These are phyloP conservation scores for Hippocampus guttulatus DNA, from an alignment of 2,113 vertebrate species.

Conservation along the genomic window DNA sequence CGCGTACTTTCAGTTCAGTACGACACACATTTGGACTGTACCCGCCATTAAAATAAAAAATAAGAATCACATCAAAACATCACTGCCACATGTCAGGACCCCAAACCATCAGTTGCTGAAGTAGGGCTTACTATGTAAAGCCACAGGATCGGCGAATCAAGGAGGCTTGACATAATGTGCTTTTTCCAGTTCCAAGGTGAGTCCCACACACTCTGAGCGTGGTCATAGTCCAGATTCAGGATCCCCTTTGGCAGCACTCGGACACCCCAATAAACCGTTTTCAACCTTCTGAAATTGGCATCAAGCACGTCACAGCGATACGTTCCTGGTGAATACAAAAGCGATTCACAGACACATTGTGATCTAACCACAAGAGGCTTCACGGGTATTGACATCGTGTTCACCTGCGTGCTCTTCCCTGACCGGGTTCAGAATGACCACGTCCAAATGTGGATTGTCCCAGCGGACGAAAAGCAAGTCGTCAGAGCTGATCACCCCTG, in stretches of 20 bases:
- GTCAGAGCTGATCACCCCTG: conserved; percentile 77
- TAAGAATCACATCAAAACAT: neutral
- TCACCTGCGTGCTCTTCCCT: conserved; percentile 77
- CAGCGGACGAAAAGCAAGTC: conserved; percentile 71
- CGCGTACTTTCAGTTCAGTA: neutral
- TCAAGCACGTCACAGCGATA: conserved; percentile 82
- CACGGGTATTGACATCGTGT: conserved; percentile 8
- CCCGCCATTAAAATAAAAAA: neutral
- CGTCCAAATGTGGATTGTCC: conserved; percentile 26
- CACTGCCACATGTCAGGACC: neutral
- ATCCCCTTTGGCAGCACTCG: conserved; percentile 66
- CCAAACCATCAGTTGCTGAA: neutral
- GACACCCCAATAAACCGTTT: conserved; percentile 81
- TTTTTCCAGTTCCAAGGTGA: neutral
- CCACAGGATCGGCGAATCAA: rapidly evolving
- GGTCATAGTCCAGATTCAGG: conserved; percentile 71
- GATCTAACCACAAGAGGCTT: neutral
- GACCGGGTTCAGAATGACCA: conserved; percentile 61
- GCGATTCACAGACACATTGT: neutral
- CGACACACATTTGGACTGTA: neutral
- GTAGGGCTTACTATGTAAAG: neutral
- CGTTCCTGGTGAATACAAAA: conserved; percentile 68
- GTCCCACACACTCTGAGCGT: conserved; percentile 42
- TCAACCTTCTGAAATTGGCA: conserved; percentile 58
- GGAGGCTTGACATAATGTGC: neutral